Conservation (phyloP, 1,140 invertebrate species). For the Adoxophyes honmai region DNA sequence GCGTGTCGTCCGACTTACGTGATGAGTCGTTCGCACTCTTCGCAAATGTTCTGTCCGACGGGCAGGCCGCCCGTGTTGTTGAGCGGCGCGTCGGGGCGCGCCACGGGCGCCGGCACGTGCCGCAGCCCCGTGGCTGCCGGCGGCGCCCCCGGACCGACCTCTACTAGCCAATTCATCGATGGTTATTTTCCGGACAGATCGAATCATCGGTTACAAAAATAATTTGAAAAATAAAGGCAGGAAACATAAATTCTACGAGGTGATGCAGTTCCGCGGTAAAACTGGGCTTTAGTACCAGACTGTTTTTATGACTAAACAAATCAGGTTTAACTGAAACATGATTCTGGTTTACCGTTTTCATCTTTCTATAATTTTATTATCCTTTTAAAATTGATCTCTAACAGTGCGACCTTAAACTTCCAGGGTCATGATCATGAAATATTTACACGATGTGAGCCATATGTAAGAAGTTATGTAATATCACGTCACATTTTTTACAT, state of each 20-base stretch:
- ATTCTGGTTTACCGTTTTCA: too few relatives aligned
- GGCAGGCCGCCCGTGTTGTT: conserved; percentile 83
- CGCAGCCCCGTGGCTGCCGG: conserved; percentile 72
- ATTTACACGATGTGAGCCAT: background rate
- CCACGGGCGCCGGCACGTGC: conserved; percentile 84
- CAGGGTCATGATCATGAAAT: background rate
- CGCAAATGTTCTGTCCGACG: conserved; percentile 93
- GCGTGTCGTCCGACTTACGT: conserved; percentile 86
- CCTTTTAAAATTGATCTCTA: too few relatives aligned
- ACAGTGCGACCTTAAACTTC: too few relatives aligned
- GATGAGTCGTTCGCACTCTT: conserved; percentile 94
- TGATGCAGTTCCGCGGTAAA: too few relatives aligned
- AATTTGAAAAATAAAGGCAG: too few relatives aligned
- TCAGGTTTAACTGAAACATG: too few relatives aligned
- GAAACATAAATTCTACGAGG: too few relatives aligned
- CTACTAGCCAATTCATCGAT: conserved; percentile 45
- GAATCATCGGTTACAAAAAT: background rate
- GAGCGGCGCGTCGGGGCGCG: conserved; percentile 82
- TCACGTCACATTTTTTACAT: background rate
- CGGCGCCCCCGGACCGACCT: conserved; percentile 41
- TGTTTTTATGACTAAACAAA: too few relatives aligned
- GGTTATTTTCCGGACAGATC: conserved; percentile 14
- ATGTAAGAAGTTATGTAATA: background rate
- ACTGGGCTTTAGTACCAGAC: too few relatives aligned
- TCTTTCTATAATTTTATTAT: too few relatives aligned